Percentiles rank a stretch among this genome's conserved stretches.
These are phyloP conservation scores for Atlantisia rogersi DNA, from an alignment of 2,113 vertebrate species.

Conservation along the genomic window DNA sequence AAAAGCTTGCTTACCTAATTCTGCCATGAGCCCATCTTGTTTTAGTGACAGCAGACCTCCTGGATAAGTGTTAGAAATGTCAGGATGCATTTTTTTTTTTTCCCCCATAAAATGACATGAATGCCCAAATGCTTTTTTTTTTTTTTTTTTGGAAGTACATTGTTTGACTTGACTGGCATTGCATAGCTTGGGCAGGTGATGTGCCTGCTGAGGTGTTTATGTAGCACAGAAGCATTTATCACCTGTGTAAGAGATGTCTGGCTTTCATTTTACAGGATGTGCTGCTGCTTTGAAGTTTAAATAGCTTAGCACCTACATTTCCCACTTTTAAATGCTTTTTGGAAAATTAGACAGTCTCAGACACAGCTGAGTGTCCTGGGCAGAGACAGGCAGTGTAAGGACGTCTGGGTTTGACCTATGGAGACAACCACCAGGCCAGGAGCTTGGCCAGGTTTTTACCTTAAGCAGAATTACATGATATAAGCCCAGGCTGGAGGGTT, in stretches of 20 bases:
- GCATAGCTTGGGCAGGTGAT: background rate
- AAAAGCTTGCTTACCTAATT: background rate
- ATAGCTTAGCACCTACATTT: background rate
- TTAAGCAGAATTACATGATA: background rate
- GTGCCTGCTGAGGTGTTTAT: background rate
- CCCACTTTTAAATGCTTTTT: background rate
- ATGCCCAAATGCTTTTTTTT: background rate
- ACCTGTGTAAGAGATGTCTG: background rate
- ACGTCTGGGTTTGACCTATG: background rate
- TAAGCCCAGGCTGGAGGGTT: background rate
- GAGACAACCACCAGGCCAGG: background rate
- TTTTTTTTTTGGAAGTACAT: background rate
- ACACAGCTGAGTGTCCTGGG: background rate
- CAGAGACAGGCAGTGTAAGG: background rate
- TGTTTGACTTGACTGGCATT: background rate
- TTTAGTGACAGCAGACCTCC: background rate
- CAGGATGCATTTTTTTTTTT: background rate
- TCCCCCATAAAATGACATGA: background rate
- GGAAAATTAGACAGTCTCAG: background rate
- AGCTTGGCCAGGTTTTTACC: background rate
- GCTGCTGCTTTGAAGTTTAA: background rate
- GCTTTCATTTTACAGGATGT: background rate
- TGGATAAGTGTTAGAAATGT: background rate
- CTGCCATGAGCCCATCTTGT: background rate
- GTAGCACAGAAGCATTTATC: background rate